Conservation (phyloP, 1,140 invertebrate genomes). For the Achatina immaculata region DNA sequence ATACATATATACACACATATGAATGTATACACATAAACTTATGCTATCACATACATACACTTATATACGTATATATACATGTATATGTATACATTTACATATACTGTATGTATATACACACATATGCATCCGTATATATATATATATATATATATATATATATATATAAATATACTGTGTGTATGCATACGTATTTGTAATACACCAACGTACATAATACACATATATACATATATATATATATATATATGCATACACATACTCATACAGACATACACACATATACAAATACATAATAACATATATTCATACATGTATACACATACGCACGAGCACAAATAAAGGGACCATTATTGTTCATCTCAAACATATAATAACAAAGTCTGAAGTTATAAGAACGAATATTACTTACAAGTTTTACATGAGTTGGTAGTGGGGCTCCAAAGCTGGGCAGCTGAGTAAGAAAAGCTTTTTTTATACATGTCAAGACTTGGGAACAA, state of each 20-base stretch:
- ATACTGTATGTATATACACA: background rate
- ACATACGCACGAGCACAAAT: background rate
- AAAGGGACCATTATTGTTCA: too few species aligned
- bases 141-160: conserved; percentile 11
- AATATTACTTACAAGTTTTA: too few species aligned
- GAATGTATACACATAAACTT: background rate
- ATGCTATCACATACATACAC: background rate
- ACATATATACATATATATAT: background rate
- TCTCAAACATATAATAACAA: too few species aligned
- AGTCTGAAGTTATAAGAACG: too few species aligned
- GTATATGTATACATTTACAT: background rate
- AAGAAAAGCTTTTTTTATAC: too few species aligned
- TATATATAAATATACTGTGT: background rate
- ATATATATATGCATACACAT: background rate
- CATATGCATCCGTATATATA: background rate
- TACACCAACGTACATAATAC: too few species aligned
- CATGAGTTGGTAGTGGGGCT: too few species aligned
- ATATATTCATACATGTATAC: too few species aligned
- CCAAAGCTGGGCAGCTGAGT: too few species aligned
- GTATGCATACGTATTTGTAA: background rate
- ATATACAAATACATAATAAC: too few species aligned
- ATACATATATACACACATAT: background rate
- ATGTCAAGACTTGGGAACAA: too few species aligned
- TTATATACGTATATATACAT: background rate
- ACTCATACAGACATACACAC: background rate